These are phyloP conservation scores for Zygogramma bicolorata DNA, from an alignment of 2,888 invertebrate genomes.

Conservation along the genomic window DNA sequence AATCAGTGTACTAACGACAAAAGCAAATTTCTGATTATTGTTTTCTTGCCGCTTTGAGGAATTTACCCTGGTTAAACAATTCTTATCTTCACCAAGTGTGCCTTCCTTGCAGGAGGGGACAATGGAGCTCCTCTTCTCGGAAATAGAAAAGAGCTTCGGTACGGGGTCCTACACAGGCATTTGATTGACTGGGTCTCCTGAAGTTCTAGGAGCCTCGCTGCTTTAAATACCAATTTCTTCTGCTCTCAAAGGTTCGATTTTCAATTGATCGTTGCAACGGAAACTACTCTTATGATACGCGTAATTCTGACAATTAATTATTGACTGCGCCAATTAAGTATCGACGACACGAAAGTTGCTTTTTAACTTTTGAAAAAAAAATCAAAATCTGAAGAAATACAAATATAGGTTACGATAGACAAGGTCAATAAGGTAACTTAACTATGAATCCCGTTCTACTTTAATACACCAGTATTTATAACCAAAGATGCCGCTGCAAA, in stretches of 20 bases:
- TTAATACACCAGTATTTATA: too few species aligned
- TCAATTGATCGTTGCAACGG: constrained; percentile 17
- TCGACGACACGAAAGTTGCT: neutral
- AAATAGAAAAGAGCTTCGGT: neutral
- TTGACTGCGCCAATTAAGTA: constrained; percentile 24
- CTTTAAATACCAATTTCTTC: neutral
- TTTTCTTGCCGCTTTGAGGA: neutral
- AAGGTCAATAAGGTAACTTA: too few species aligned
- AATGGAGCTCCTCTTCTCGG: constrained; percentile 8
- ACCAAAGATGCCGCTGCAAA: too few species aligned
- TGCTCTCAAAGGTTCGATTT: neutral
- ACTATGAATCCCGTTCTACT: too few species aligned
- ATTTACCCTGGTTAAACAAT: neutral
- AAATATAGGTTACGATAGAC: too few species aligned
- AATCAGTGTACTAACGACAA: constrained; percentile 3
- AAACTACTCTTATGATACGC: constrained; percentile 6
- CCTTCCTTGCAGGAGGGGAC: constrained; percentile 11
- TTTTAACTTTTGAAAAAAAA: too few species aligned
- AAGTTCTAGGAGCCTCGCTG: constrained; percentile 18
- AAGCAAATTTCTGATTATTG: neutral
- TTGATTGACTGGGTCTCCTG: constrained; percentile 14
- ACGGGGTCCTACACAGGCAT: neutral
- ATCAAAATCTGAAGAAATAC: too few species aligned
- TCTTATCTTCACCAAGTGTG: constrained; percentile 7
- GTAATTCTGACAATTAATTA: constrained; percentile 4